phyloP scores from a whole-genome alignment of 2,797 vertebrate genomes.

The Mormyrus proboscirostris region DNA sequence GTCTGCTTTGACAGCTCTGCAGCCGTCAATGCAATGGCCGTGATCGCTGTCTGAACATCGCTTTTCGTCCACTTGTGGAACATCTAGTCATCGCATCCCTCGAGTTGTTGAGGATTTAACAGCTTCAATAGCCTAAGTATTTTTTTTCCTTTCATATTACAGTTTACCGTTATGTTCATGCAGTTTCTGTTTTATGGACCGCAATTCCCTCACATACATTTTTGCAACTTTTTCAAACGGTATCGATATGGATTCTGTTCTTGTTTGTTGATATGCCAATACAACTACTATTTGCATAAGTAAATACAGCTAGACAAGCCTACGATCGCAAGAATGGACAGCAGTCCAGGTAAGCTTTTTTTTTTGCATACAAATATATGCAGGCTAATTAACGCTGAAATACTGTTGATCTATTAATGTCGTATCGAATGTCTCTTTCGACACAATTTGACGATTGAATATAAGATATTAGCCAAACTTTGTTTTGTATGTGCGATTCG shows the following conservation, averaged over 20 bases:
- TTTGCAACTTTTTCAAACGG: slow-evolving; percentile 35
- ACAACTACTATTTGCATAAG: slow-evolving; percentile 5
- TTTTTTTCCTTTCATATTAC: not conserved
- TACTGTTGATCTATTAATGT: not conserved
- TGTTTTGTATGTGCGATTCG: not conserved
- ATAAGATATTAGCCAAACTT: not conserved
- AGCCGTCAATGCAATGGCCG: slow-evolving; percentile 44
- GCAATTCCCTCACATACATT: slow-evolving; percentile 30
- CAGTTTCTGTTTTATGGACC: slow-evolving; percentile 40
- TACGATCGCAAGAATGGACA: slow-evolving; percentile 54
- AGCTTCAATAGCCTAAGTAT: not conserved
- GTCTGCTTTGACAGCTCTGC: slow-evolving; percentile 42
- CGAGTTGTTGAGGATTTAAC: slow-evolving; percentile 26
- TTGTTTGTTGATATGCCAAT: slow-evolving; percentile 27
- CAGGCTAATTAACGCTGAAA: not conserved
- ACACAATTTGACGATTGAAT: not conserved
- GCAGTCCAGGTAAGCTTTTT: slow-evolving; percentile 54
- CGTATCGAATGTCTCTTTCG: not conserved
- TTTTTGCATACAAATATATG: not conserved
- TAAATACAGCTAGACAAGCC: not conserved
- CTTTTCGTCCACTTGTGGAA: slow-evolving; percentile 40
- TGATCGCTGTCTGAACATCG: slow-evolving; percentile 43
- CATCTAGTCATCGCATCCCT: slow-evolving; percentile 25
- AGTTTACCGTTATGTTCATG: not conserved
- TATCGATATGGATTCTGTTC: slow-evolving; percentile 39